Evolutionary conservation across 2,797 vertebrate species (phyloP), one percentile per base, ranked within the genome.

Genomic region (Rachycentron canadum): DNA sequence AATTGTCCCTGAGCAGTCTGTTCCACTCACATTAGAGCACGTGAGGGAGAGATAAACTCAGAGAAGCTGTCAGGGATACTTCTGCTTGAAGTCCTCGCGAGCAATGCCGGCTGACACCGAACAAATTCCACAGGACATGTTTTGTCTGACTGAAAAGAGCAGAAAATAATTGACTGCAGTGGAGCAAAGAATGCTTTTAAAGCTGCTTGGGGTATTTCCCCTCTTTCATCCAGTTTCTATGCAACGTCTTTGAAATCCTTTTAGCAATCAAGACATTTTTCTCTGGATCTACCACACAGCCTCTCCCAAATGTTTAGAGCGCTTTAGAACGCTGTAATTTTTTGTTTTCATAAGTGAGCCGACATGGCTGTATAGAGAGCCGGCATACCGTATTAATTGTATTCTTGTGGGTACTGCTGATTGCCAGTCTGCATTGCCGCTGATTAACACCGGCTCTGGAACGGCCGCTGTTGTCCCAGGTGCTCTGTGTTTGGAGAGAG

Each of bases 401-500:
- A 88, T 91, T 92, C 88, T 89, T 89, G 88, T 77, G 89, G 88
- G 83, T 73, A 56, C 79, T 79, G 82, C 88, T 93, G 89, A 93
- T 94, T 94, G 92, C 93, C 92, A 86, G 88, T 82, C 89, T 81
- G 86, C 81, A 73, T 87, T 77, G 90, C 89, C 73, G 85, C 93
- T 96, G 94, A 96, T 96, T 95, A 96, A 94, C 92, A 88, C 88
- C 69, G 78, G 89, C 84, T 81, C 89, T 94, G 93, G 89, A 94
- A 85, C 81, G 64, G 87, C 92, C 84, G 90, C 89, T 96, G 95
- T 95, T 95, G 94, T 95, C 94, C 94, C 95, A 96, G 95, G 95
- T 95, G 93, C 92, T 85, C 88, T 67, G 88, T 95, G 93, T 95
- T 94, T 96, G 88, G 88, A 95, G 86, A 95, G 90, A 81, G 88